Conservation (phyloP, 53 echinoderm and acorn worm species). For the Holothuria leucospilota region DNA sequence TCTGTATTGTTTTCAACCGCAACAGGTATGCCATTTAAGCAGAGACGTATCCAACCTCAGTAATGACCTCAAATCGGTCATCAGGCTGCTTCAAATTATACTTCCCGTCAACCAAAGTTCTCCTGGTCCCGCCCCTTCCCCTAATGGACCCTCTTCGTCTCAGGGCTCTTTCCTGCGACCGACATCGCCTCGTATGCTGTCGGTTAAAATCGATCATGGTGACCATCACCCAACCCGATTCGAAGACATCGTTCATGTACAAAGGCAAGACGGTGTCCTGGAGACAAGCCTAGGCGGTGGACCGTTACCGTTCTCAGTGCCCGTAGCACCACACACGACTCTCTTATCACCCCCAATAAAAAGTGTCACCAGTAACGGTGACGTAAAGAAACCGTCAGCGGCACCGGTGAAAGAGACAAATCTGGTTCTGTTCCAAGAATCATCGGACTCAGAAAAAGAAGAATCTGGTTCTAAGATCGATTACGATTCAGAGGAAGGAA, state of each 20-base stretch:
- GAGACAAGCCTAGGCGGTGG: slow-evolving; percentile 94
- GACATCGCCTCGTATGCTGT: slow-evolving; percentile 66
- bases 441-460: slow-evolving; percentile 60
- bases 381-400: slow-evolving; percentile 10
- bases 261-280: slow-evolving; percentile 85
- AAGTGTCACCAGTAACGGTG: slow-evolving; percentile 24
- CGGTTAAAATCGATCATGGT: slow-evolving; percentile 75
- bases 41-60: slow-evolving; percentile 93
- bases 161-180: slow-evolving; percentile 29
- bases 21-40: slow-evolving; percentile 89
- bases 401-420: slow-evolving; percentile 71
- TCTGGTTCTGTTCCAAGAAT: slow-evolving; percentile 82
- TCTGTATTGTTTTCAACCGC: slow-evolving; percentile 1
- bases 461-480: slow-evolving; percentile 58
- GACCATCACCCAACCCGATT: slow-evolving; percentile 51
- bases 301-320: slow-evolving; percentile 37
- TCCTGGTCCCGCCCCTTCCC: slow-evolving; percentile 47
- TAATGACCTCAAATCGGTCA: slow-evolving; percentile 90
- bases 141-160: slow-evolving; percentile 63
- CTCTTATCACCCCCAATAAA: not conserved
- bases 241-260: slow-evolving; percentile 93
- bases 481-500: slow-evolving; percentile 87
- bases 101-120: slow-evolving; percentile 48
- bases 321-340: slow-evolving; percentile 9
- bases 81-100: slow-evolving; percentile 86